Base-by-base conservation (phyloP, 1,140 invertebrate genomes). In the Cecropterus lyciades region DNA sequence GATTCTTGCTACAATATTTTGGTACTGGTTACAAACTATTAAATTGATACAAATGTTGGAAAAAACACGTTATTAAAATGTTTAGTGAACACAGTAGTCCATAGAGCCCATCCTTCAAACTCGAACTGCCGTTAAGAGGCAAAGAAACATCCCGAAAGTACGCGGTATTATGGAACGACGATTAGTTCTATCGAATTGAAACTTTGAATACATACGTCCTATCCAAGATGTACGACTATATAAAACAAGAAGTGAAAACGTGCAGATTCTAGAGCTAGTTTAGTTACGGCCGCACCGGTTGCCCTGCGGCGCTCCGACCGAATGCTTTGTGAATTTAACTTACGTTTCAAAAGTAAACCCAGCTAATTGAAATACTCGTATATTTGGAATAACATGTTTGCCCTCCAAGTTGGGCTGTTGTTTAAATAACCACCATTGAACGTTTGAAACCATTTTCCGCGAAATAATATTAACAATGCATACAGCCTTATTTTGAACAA, bases 281-380 rank as follows among this genome's bases (percentile, higher is more conserved):
- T 76, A 77, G 77, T 80, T 74, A 42, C 53, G 15, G 16, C 46
- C n/a, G n/a, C n/a, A n/a, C n/a, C n/a, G n/a, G 43, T 4, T 43
- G 53, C 65, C 81, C 75, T 56, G 65, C n/a, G 80, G 81, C 79
- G 40, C 63, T 73, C 63, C 69, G 72, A 70, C 71, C 51, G 67
- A 76, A 64, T 69, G 79, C 79, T 84, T 80, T 87, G 81, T 80
- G 74, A 84, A 80, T 85, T 84, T 77, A 80, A 83, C 76, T 84
- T 83, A 55, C 70, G 72, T 79, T 82, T 70, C 73, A 73, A 84
- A 85, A 84, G 80, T 84, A 83, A 84, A 82, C 79, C 72, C 49
- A 48, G 62, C 70, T 84, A 85, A 87, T 87, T 87, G 84, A 81
- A 87, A 85, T 85, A 77, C 37, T 11, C n/a, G 40, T 82, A 77